Conservation (phyloP, 2,113 vertebrate species). For the Anarhynchus alexandrinus region DNA sequence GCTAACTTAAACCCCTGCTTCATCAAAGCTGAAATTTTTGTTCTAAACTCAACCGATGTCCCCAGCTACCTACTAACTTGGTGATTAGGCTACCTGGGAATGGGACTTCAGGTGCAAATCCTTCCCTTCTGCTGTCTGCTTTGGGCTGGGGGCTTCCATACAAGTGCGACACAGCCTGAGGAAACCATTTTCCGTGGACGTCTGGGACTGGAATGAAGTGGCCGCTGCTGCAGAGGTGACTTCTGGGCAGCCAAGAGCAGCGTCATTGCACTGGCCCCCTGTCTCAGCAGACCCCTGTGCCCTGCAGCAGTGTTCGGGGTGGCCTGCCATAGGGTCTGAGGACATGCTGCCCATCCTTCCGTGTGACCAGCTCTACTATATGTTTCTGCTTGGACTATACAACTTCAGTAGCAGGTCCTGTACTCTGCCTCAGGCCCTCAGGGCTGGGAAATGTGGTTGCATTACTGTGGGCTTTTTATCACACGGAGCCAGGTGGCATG, state of each 20-base stretch:
- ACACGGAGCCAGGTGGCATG: not conserved
- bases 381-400: not conserved
- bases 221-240: not conserved
- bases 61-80: not conserved
- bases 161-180: not conserved
- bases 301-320: rapidly evolving
- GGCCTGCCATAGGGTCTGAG: rapidly evolving
- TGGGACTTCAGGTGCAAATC: not conserved
- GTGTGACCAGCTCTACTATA: rapidly evolving
- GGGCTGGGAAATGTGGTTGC: not conserved
- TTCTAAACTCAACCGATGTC: not conserved
- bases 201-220: not conserved
- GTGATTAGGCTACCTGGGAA: not conserved
- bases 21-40: not conserved
- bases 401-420: not conserved
- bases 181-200: not conserved
- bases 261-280: not conserved
- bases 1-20: not conserved
- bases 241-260: not conserved
- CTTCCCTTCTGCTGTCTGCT: not conserved
- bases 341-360: not conserved
- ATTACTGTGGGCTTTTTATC: not conserved
- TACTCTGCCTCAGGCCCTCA: not conserved
- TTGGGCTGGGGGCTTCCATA: not conserved
- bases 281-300: not conserved